phyloP scores from a whole-genome alignment of 2,797 vertebrate species.

The Aquila chrysaetos region DNA sequence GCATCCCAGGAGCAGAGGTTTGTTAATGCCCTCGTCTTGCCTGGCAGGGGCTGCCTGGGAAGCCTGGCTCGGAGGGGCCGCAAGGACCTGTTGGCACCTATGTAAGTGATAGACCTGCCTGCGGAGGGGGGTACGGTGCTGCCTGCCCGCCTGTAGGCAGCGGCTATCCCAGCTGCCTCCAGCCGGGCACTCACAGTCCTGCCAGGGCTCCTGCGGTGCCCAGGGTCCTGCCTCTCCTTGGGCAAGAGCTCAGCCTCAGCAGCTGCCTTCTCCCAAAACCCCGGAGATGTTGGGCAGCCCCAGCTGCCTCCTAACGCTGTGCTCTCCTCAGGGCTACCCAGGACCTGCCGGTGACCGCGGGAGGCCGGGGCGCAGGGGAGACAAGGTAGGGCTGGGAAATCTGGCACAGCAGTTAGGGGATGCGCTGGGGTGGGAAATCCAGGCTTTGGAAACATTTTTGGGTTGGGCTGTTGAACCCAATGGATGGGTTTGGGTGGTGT shows the following conservation, averaged over 20 bases:
- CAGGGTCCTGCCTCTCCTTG: not conserved
- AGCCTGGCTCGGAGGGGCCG: constrained; percentile 80
- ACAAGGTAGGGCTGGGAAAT: constrained; percentile 71
- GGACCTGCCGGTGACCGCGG: constrained; percentile 81
- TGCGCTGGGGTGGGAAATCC: not conserved
- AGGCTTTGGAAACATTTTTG: not conserved
- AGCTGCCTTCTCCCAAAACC: not conserved
- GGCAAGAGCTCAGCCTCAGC: not conserved
- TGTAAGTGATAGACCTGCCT: constrained; percentile 78
- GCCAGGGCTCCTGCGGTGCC: not conserved
- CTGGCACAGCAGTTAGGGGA: not conserved
- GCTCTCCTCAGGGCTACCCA: constrained; percentile 76
- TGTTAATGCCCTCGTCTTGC: not conserved
- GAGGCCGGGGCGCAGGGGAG: constrained; percentile 76
- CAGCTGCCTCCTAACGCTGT: not conserved
- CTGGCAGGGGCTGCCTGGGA: constrained; percentile 84
- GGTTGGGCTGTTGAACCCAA: not conserved
- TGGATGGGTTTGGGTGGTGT: not conserved
- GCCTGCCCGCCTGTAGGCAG: not conserved
- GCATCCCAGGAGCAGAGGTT: rapidly evolving
- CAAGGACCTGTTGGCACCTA: constrained; percentile 89
- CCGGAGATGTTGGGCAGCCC: rapidly evolving
- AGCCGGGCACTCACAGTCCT: not conserved
- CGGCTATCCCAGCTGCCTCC: not conserved
- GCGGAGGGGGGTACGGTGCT: rapidly evolving